A percentile compares a stretch with the other conserved stretches of the same genome.
phyloP scores from a whole-genome alignment of 2,888 invertebrate species.

The Lacanobia oleracea region DNA sequence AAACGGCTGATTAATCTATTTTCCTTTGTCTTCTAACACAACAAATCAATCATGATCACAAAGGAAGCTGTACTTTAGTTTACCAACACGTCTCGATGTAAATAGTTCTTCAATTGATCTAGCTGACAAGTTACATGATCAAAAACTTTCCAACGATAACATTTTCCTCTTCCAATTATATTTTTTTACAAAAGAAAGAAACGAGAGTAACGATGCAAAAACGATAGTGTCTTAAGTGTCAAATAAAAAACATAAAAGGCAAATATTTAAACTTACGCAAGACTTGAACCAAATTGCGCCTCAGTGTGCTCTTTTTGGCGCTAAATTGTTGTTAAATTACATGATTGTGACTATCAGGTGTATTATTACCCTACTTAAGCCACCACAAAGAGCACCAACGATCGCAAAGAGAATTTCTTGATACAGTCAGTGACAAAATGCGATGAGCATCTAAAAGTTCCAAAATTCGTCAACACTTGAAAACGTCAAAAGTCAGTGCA shows the following conservation, averaged over 20 bases:
- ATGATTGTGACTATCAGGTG: slow-evolving; percentile 41
- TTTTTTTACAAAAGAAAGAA: slow-evolving; percentile 6
- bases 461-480: too few species aligned
- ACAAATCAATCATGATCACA: slow-evolving; percentile 22
- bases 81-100: slow-evolving; percentile 1
- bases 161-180: not conserved
- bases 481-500: too few species aligned
- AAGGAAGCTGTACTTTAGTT: not conserved
- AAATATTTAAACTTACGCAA: slow-evolving; percentile 24
- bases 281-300: slow-evolving; percentile 26
- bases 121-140: slow-evolving; percentile 7
- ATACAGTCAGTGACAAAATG: not conserved
- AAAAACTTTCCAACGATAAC: slow-evolving; percentile 6
- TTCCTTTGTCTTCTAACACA: slow-evolving; percentile 13
- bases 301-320: slow-evolving; percentile 11
- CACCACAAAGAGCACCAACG: slow-evolving; percentile 11
- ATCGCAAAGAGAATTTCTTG: slow-evolving; percentile 8
- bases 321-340: slow-evolving; percentile 19
- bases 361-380: slow-evolving; percentile 43
- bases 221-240: not conserved
- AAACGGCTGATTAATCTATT: slow-evolving; percentile 6
- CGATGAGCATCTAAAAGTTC: too few species aligned
- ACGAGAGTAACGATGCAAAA: not conserved
- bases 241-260: not conserved
- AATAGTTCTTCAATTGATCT: not conserved